Percentiles rank a stretch among this genome's conserved stretches.
These are phyloP conservation scores for Bursaphelenchus okinawaensis DNA, from an alignment of 2,888 invertebrate genomes.

Conservation along the genomic window DNA sequence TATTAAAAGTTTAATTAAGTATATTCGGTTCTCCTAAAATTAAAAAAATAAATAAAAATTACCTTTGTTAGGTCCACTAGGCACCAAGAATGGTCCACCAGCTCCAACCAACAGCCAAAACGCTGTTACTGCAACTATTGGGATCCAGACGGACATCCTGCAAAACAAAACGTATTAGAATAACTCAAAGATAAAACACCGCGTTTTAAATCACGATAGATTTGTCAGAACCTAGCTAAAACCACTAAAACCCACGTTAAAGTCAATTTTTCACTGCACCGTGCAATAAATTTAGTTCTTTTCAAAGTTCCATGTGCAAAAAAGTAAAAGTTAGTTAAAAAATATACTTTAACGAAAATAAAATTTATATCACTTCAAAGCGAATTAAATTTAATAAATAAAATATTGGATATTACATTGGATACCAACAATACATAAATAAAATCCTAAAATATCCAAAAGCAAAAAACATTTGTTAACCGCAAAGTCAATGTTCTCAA, in stretches of 20 bases:
- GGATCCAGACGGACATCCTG: conserved; percentile 53
- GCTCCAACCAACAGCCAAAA: conserved; percentile 57
- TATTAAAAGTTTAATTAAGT: too few relatives aligned
- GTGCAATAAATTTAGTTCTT: too few relatives aligned
- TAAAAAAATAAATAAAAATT: conserved; percentile 16
- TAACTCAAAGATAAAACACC: conserved; percentile 8
- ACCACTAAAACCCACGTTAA: too few relatives aligned
- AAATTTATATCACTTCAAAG: not conserved
- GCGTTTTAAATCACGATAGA: not conserved
- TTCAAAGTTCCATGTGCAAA: not conserved
- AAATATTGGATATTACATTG: not conserved
- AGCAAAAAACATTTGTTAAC: not conserved
- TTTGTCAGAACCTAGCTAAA: too few relatives aligned
- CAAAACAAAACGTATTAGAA: too few relatives aligned
- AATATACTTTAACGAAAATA: not conserved
- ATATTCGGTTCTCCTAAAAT: conserved; percentile 56
- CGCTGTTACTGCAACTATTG: conserved; percentile 56
- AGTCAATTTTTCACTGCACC: too few relatives aligned
- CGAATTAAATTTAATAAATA: not conserved
- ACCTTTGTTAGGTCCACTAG: conserved; percentile 57
- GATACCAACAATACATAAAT: not conserved
- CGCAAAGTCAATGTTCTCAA: not conserved
- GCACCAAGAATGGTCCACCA: conserved; percentile 56
- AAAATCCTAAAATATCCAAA: not conserved
- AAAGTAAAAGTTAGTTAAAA: not conserved